These are phyloP conservation scores for Tenthredo scrophulariae DNA, from an alignment of 2,888 invertebrate species.

Conservation along the genomic window DNA sequence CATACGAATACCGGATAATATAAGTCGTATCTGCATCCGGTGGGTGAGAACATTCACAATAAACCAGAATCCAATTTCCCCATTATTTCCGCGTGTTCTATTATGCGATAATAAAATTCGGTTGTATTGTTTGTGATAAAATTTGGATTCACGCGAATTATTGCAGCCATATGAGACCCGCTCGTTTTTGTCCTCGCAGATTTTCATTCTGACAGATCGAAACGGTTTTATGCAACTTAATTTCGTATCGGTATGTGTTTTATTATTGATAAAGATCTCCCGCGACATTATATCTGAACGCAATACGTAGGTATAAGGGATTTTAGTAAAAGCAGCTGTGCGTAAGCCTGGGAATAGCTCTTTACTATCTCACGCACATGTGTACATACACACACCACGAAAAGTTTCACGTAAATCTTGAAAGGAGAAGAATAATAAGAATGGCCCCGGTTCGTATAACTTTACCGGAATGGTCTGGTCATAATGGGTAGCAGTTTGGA, in stretches of 20 bases:
- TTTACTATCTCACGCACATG: neutral
- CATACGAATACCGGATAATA: neutral
- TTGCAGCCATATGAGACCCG: neutral
- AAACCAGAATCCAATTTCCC: neutral
- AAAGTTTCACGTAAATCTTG: conserved; percentile 33
- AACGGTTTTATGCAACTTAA: neutral
- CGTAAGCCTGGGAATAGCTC: conserved; percentile 21
- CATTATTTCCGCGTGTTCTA: neutral
- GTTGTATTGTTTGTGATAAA: neutral
- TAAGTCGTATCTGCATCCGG: neutral
- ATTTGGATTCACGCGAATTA: neutral
- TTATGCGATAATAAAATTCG: neutral
- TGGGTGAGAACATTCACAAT: neutral
- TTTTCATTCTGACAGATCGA: neutral
- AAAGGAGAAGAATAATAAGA: conserved; percentile 19
- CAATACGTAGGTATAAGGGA: neutral
- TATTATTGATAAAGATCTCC: neutral
- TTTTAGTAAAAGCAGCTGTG: neutral
- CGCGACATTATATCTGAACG: neutral
- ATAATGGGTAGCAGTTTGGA: conserved; percentile 52
- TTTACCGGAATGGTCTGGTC: conserved; percentile 44
- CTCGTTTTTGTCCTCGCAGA: neutral
- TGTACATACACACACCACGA: neutral
- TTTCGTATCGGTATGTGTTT: neutral
- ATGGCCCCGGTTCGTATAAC: conserved; percentile 21